phyloP scores from a whole-genome alignment of 1,140 invertebrate genomes.

The Drosophila auraria region DNA sequence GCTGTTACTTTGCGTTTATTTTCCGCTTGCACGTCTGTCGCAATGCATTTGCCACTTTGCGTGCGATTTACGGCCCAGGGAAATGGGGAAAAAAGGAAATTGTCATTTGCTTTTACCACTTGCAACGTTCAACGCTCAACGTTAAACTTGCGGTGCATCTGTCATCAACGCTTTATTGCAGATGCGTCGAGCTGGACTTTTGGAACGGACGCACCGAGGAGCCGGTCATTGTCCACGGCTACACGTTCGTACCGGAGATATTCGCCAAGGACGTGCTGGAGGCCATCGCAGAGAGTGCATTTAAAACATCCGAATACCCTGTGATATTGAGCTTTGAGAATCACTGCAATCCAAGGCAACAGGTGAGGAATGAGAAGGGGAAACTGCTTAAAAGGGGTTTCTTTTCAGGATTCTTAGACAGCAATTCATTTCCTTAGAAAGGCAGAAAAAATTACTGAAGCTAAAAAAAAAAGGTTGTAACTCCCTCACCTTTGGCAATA shows the following conservation, averaged over 20 bases:
- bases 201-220: constrained; percentile 98
- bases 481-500: constrained; percentile 12
- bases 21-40: constrained; percentile 31
- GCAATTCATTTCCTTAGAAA: neutral
- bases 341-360: constrained; percentile 97
- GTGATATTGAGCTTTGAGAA: constrained; percentile 99
- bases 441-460: neutral
- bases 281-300: constrained; percentile 98
- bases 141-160: constrained; percentile 3
- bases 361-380: constrained; percentile 83
- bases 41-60: constrained; percentile 37
- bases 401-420: too few species aligned
- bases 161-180: constrained; percentile 25
- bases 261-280: constrained; percentile 97
- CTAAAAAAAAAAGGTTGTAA: neutral
- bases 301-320: constrained; percentile 98
- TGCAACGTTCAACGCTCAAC: neutral
- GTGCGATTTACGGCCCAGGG: constrained; percentile 24
- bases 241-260: constrained; percentile 98
- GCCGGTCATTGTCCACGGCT: constrained; percentile 98
- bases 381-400: neutral
- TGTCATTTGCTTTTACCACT: constrained; percentile 55
- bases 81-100: constrained; percentile 24
- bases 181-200: constrained; percentile 98
- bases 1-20: constrained; percentile 57